These are phyloP conservation scores for Melolontha melolontha DNA, from an alignment of 2,888 invertebrate species.

Conservation along the genomic window DNA sequence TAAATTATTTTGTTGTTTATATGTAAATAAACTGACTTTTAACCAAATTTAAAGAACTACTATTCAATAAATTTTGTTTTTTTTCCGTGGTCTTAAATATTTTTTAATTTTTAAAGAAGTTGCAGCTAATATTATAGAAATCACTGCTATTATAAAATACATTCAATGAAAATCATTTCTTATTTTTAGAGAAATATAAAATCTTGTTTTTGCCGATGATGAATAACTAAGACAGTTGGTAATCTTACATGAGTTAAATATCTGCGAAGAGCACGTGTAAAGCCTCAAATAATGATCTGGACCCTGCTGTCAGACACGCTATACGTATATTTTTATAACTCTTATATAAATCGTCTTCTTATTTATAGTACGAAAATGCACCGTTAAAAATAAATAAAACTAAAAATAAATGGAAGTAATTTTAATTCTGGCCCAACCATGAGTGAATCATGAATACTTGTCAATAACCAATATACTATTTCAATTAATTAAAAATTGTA, in stretches of 20 bases:
- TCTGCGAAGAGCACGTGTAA: slow-evolving; percentile 11
- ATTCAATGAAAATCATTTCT: no score
- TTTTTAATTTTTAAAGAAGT: no score
- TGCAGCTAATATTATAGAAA: no score
- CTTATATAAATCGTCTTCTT: slow-evolving; percentile 30
- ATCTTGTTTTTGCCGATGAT: no score
- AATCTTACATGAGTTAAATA: not conserved
- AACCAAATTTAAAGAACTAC: no score
- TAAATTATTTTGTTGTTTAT: no score
- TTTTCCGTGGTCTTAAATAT: no score
- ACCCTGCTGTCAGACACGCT: slow-evolving; percentile 20
- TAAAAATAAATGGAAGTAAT: slow-evolving; percentile 33
- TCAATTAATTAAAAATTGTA: not conserved
- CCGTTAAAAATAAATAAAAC: slow-evolving; percentile 36
- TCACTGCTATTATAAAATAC: no score
- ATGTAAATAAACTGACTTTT: no score
- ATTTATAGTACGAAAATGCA: slow-evolving; percentile 35
- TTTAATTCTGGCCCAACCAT: slow-evolving; percentile 28
- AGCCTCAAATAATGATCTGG: slow-evolving; percentile 8
- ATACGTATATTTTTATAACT: slow-evolving; percentile 36
- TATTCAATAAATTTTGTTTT: no score
- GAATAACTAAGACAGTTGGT: no score
- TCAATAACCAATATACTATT: slow-evolving; percentile 22
- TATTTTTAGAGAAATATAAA: no score
- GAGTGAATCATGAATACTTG: slow-evolving; percentile 20